These are phyloP conservation scores for Steinernema khuongi DNA, from an alignment of 1,140 invertebrate genomes.

Conservation along the genomic window DNA sequence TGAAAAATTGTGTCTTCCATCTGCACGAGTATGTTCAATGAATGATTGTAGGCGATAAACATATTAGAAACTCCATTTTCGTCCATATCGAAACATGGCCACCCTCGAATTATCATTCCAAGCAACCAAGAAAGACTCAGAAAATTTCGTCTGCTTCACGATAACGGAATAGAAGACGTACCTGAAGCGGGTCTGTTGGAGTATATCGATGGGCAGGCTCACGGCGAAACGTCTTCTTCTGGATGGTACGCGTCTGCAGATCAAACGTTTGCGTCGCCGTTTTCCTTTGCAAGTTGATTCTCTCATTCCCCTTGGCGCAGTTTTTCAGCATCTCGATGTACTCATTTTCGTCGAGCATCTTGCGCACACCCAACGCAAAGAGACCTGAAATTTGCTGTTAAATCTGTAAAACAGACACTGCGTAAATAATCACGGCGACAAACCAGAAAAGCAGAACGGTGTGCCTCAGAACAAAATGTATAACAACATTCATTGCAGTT, in stretches of 20 bases:
- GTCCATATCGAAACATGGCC: too few relatives aligned
- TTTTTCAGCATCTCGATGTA: constrained; percentile 56
- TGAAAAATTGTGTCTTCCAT: background rate
- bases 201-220: background rate
- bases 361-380: background rate
- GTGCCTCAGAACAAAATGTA: background rate
- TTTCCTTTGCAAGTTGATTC: constrained; percentile 38
- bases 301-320: constrained; percentile 52
- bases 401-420: too few relatives aligned
- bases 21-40: constrained; percentile 13
- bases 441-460: background rate
- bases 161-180: constrained; percentile 22
- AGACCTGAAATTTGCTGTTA: background rate
- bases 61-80: constrained; percentile 1
- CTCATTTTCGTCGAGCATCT: constrained; percentile 47
- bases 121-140: too few relatives aligned
- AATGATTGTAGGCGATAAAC: constrained; percentile 13
- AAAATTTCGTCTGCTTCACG: too few relatives aligned
- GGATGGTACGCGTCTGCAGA: constrained; percentile 28
- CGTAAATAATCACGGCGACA: too few relatives aligned
- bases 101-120: too few relatives aligned
- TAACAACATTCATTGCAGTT: constrained; percentile 17
- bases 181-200: background rate
- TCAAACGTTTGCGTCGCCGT: constrained; percentile 43
- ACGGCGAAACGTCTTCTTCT: background rate